These are phyloP conservation scores for Apodemus agrarius DNA, from an alignment of 2,797 vertebrate species.

Conservation along the genomic window DNA sequence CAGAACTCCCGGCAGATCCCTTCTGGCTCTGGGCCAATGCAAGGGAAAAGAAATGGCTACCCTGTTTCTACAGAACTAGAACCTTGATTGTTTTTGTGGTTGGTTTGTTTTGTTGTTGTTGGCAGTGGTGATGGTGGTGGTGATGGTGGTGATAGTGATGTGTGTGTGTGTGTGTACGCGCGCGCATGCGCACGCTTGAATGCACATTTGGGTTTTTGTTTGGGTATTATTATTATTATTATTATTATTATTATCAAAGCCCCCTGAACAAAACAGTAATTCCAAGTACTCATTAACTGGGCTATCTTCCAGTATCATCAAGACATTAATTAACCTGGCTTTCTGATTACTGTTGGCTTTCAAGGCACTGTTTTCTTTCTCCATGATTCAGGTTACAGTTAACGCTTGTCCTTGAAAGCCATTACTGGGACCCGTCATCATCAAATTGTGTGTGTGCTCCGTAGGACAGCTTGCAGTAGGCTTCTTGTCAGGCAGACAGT, in stretches of 20 bases:
- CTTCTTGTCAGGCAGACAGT: slow-evolving; percentile 57
- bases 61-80: neutral
- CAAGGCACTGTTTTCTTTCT: slow-evolving; percentile 5
- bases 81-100: neutral
- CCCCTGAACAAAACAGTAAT: neutral
- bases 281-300: slow-evolving; percentile 17
- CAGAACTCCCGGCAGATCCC: neutral
- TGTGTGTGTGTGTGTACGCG: no score
- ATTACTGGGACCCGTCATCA: slow-evolving; percentile 19
- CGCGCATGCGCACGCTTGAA: no score
- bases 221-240: neutral
- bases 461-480: slow-evolving; percentile 36
- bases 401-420: neutral
- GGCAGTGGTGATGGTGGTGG: no score
- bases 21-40: slow-evolving; percentile 18
- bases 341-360: slow-evolving; percentile 36
- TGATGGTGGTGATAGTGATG: neutral
- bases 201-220: neutral
- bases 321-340: slow-evolving; percentile 35
- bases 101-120: no score
- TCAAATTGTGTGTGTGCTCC: neutral
- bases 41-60: neutral
- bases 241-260: neutral
- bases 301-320: neutral
- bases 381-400: slow-evolving; percentile 26